phyloP scores from a whole-genome alignment of 2,113 vertebrate genomes.

The Cyanoramphus novaezelandiae region DNA sequence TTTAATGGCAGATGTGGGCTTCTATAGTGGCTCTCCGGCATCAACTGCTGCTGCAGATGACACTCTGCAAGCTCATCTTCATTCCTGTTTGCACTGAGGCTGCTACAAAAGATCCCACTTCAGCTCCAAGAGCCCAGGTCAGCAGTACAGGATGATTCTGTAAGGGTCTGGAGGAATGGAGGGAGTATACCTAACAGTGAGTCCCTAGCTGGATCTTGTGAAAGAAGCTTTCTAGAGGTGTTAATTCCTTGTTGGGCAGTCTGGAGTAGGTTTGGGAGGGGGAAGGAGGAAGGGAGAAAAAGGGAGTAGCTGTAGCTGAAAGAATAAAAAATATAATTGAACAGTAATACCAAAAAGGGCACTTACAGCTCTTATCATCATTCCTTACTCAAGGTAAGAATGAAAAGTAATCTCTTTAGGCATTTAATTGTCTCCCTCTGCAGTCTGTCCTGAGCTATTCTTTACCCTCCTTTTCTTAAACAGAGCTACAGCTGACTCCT shows the following conservation, averaged over 20 bases:
- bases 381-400: neutral
- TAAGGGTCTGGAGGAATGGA: neutral
- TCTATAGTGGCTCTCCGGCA: neutral
- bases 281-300: too few species aligned
- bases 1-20: neutral
- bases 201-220: neutral
- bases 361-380: neutral
- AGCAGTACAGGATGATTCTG: neutral
- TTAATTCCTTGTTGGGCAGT: neutral
- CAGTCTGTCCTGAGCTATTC: neutral
- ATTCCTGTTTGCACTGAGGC: neutral
- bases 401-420: neutral
- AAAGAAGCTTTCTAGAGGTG: neutral
- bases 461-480: neutral
- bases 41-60: neutral
- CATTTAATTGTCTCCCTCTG: neutral
- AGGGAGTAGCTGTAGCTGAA: neutral
- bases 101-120: neutral
- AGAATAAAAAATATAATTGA: neutral
- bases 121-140: neutral
- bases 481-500: neutral
- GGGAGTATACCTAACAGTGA: neutral
- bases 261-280: neutral
- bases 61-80: neutral
- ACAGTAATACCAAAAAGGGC: neutral